Conservation (phyloP, 2,113 vertebrate species). For the Onychostruthus taczanowskii region DNA sequence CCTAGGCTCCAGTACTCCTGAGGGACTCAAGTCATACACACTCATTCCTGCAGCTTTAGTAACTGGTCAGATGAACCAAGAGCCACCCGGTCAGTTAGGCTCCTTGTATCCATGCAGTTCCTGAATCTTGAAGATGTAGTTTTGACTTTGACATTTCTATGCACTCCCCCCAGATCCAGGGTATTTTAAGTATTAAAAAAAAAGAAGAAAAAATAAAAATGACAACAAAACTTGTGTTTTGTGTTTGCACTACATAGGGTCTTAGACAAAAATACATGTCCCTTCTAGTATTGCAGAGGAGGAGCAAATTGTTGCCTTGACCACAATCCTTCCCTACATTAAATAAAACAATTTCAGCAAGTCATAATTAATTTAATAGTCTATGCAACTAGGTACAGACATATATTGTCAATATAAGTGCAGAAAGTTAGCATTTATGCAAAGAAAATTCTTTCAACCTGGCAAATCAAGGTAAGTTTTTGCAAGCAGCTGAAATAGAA, state of each 20-base stretch:
- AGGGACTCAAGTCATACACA: background rate
- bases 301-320: background rate
- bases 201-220: background rate
- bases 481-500: background rate
- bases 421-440: background rate
- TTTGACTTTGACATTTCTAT: background rate
- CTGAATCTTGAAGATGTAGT: background rate
- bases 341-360: background rate
- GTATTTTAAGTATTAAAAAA: background rate
- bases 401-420: background rate
- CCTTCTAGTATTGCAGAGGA: background rate
- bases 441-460: background rate
- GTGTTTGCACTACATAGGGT: background rate
- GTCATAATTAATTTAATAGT: background rate
- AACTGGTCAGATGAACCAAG: background rate
- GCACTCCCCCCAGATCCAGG: too few species aligned
- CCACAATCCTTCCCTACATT: background rate
- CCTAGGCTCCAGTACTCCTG: background rate
- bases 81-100: background rate
- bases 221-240: background rate
- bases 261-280: background rate
- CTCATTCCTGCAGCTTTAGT: background rate
- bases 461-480: slow-evolving; percentile 5
- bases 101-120: background rate
- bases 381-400: background rate